Evolutionary conservation across 2,113 vertebrate genomes (phyloP).

Genomic region (Eidolon helvum): DNA sequence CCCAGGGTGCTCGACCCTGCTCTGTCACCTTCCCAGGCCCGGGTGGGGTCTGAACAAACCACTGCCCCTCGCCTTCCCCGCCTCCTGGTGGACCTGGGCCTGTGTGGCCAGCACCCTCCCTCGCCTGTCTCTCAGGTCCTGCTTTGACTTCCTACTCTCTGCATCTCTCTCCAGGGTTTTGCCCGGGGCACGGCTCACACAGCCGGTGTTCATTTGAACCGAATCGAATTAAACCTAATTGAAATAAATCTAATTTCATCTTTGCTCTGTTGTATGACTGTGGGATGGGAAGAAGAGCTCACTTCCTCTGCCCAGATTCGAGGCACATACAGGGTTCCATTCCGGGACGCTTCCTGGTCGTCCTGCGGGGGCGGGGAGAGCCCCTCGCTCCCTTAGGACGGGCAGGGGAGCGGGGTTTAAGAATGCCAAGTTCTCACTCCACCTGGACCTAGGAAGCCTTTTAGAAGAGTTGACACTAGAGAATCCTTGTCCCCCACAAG

Average conservation of each 20-base stretch:
- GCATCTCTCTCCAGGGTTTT: not conserved
- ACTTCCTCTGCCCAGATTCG: not conserved
- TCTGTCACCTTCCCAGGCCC: not conserved
- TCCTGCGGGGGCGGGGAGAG: not conserved
- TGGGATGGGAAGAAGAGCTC: not conserved
- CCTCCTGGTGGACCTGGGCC: not conserved
- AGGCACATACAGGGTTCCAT: not conserved
- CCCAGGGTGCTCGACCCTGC: too few species aligned
- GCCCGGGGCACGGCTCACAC: not conserved
- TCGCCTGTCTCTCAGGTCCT: accelerated
- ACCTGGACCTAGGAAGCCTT: slow-evolving; percentile 23
- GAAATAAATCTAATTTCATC: slow-evolving; percentile 6
- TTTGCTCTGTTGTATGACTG: not conserved
- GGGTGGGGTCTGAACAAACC: not conserved
- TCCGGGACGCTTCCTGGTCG: not conserved
- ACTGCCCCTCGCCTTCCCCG: accelerated
- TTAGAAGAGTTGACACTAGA: slow-evolving; percentile 25
- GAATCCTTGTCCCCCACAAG: slow-evolving; percentile 26
- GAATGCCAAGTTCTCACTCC: not conserved
- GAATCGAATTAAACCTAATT: not conserved
- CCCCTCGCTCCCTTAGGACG: too few species aligned
- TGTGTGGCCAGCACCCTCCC: not conserved
- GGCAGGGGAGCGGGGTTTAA: not conserved
- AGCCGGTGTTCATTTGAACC: not conserved
- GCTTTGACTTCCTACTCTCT: not conserved